Percentiles rank a stretch among this genome's conserved stretches.
Conservation (phyloP, 2,888 invertebrate genomes). For the Operophtera brumata region DNA sequence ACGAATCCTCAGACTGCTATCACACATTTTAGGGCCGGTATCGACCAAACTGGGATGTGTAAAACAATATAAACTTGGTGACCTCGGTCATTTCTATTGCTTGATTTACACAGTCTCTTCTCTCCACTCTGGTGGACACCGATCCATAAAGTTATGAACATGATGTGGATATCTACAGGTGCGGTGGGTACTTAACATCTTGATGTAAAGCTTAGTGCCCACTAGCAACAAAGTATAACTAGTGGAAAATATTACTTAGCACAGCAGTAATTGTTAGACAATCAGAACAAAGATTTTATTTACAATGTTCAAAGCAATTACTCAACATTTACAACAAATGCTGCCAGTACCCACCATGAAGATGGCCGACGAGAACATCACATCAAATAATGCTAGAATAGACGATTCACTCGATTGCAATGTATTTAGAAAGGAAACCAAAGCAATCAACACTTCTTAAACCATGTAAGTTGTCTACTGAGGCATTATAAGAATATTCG, state of each 20-base stretch:
- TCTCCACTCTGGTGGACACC: neutral
- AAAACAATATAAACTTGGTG: neutral
- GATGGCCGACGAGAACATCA: neutral
- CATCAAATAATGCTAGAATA: slow-evolving; percentile 1
- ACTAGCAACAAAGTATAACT: neutral
- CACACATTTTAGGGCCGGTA: slow-evolving; percentile 10
- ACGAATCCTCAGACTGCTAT: slow-evolving; percentile 22
- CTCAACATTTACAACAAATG: neutral
- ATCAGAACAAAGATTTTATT: too few species aligned
- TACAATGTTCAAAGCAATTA: too few species aligned
- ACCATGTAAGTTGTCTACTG: neutral
- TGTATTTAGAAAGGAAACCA: too few species aligned
- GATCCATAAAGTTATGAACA: neutral
- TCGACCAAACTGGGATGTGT: neutral
- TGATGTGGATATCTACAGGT: slow-evolving; percentile 1
- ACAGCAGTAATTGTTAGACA: too few species aligned
- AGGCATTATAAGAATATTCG: neutral
- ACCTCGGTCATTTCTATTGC: neutral
- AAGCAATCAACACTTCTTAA: neutral
- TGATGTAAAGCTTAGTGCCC: neutral
- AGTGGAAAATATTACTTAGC: too few species aligned
- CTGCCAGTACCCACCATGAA: slow-evolving; percentile 4
- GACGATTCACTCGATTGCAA: neutral
- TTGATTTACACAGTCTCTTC: neutral
- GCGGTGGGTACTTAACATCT: neutral